Evolutionary conservation across 2,797 vertebrate species (phyloP).

Genomic region (Molossus alvarezi): DNA sequence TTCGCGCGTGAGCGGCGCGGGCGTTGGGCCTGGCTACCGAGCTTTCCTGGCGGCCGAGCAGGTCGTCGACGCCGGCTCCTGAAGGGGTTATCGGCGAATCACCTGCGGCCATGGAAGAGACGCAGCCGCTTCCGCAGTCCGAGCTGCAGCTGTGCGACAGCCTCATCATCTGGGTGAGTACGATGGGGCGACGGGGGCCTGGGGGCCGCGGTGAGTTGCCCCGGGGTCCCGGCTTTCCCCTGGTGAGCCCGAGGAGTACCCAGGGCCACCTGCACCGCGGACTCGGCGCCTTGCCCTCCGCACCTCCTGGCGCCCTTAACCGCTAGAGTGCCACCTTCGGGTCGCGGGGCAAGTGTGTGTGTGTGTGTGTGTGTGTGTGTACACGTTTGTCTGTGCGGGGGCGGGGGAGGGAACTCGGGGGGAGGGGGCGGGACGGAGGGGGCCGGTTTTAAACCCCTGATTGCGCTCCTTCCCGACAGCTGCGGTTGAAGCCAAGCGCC

Average conservation of each 20-base stretch:
- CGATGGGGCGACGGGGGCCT: not conserved
- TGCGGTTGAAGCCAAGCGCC: not conserved
- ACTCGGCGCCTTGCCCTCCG: not conserved
- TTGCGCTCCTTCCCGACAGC: not conserved
- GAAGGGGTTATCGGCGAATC: not conserved
- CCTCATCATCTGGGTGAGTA: slow-evolving; percentile 97
- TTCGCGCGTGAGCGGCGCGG: slow-evolving; percentile 68
- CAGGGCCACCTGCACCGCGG: not conserved
- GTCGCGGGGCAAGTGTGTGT: not conserved
- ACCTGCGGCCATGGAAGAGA: slow-evolving; percentile 87
- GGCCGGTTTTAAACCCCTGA: not conserved
- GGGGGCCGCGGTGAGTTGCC: not conserved
- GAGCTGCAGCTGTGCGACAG: slow-evolving; percentile 94
- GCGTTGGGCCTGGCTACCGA: slow-evolving; percentile 30
- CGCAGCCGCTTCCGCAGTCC: slow-evolving; percentile 85
- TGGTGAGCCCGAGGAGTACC: not conserved
- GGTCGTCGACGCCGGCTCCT: slow-evolving; percentile 70
- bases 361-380: not conserved
- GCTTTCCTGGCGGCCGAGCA: not conserved
- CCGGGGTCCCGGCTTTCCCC: not conserved
- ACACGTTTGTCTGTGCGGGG: not conserved
- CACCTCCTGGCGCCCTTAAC: not conserved
- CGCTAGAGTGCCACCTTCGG: not conserved
- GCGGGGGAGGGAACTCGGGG: not conserved
- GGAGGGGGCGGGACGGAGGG: not conserved